These are phyloP conservation scores for Melipona bicolor DNA, from an alignment of 2,888 invertebrate species.

Conservation along the genomic window DNA sequence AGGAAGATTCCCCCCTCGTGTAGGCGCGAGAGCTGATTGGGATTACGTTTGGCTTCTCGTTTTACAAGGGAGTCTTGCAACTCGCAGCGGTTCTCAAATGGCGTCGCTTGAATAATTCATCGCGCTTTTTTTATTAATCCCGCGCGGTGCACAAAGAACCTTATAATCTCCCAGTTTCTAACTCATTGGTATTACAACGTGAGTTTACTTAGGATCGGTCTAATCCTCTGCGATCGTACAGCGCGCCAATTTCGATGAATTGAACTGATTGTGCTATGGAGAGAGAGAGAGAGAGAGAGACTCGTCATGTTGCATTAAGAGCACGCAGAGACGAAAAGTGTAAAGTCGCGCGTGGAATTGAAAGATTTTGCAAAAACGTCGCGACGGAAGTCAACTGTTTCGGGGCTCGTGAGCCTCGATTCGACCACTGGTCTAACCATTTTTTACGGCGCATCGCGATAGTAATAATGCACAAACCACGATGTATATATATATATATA, in stretches of 20 bases:
- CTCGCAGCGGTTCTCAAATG: slow-evolving; percentile 51
- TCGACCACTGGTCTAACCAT: too few species aligned
- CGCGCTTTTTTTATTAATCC: slow-evolving; percentile 3
- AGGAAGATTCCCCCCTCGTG: slow-evolving; percentile 47
- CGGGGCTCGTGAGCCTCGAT: neutral
- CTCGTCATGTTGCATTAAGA: neutral
- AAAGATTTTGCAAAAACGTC: neutral
- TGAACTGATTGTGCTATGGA: neutral
- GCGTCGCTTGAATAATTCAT: slow-evolving; percentile 47
- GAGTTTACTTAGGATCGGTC: neutral
- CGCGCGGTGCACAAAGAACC: neutral
- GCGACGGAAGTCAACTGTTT: slow-evolving; percentile 40
- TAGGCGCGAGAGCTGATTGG: slow-evolving; percentile 60
- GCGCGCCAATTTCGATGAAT: neutral
- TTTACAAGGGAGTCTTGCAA: slow-evolving; percentile 47
- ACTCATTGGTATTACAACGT: neutral
- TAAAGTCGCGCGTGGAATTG: neutral
- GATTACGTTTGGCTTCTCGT: slow-evolving; percentile 65
- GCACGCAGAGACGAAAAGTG: neutral
- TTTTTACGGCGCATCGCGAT: neutral
- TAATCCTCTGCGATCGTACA: neutral
- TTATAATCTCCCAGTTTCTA: neutral
- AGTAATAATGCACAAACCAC: slow-evolving; percentile 15
- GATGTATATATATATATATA: slow-evolving; percentile 12
- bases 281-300: neutral